Percentiles rank a stretch among this genome's conserved stretches.
phyloP scores from a whole-genome alignment of 2,113 vertebrate species.

The Phrynosoma platyrhinos region DNA sequence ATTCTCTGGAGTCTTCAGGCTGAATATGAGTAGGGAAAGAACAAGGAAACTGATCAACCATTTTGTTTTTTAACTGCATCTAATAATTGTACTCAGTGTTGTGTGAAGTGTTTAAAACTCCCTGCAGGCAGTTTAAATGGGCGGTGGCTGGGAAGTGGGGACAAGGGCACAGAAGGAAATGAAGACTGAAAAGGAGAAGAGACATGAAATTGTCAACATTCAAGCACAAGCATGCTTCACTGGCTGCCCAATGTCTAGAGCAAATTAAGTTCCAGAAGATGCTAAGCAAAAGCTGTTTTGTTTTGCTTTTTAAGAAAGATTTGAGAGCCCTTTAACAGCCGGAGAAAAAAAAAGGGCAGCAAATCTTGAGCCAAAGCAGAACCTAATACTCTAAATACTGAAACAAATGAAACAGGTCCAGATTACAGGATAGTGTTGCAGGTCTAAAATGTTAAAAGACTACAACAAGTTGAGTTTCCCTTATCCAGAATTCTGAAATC shows the following conservation, averaged over 20 bases:
- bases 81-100: background rate
- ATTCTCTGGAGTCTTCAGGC: background rate
- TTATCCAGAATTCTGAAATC: no score
- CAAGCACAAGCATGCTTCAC: background rate
- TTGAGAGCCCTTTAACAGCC: background rate
- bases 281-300: background rate
- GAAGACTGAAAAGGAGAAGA: background rate
- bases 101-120: background rate
- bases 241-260: background rate
- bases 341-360: background rate
- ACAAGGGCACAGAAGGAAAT: background rate
- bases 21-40: background rate
- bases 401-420: background rate
- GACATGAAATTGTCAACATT: background rate
- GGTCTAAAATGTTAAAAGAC: background rate
- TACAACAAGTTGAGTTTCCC: background rate
- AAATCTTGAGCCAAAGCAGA: no score
- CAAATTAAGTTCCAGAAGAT: conserved; percentile 5
- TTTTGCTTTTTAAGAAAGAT: background rate
- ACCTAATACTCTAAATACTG: background rate
- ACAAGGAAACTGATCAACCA: background rate
- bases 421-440: background rate
- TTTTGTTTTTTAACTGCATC: background rate
- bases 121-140: background rate
- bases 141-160: no score